A percentile compares a stretch with the other conserved stretches of the same genome.
phyloP scores from a whole-genome alignment of 2,113 vertebrate species.

The Romanogobio albipinnatus region DNA sequence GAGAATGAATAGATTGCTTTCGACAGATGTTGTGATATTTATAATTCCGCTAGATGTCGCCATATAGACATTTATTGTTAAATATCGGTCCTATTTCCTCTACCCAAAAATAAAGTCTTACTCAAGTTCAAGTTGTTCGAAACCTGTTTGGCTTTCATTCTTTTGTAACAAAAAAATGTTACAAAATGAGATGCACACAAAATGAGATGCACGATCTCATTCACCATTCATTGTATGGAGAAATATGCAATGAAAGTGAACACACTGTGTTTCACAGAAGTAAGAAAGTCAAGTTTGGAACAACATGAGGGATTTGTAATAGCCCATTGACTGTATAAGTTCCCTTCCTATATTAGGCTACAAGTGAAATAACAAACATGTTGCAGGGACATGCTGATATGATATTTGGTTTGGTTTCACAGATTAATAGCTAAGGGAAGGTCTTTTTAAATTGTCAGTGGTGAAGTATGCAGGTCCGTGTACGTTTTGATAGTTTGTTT shows the following conservation, averaged over 20 bases:
- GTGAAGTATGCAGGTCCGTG: too few relatives aligned
- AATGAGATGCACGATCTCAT: background rate
- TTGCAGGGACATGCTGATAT: background rate
- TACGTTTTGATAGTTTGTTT: too few relatives aligned
- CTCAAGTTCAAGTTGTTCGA: background rate
- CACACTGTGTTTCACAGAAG: background rate
- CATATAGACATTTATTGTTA: background rate
- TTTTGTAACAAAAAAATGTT: background rate
- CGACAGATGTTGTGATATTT: background rate
- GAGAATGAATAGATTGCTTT: background rate
- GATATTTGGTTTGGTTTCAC: background rate
- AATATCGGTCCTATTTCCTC: background rate
- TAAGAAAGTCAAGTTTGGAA: background rate
- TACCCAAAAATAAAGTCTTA: background rate
- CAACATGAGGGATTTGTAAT: background rate
- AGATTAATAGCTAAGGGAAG: background rate
- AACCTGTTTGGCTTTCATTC: background rate
- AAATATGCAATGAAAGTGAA: background rate
- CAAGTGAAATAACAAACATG: background rate
- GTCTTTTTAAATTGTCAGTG: too few relatives aligned
- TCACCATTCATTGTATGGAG: background rate
- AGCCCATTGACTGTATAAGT: background rate
- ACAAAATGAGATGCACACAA: too few relatives aligned
- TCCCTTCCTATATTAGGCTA: background rate
- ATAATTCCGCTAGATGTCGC: slow-evolving; percentile 32